Evolutionary conservation across 2,888 invertebrate genomes (phyloP), one percentile per base, ranked within the genome.

Genomic region (Ichneumoninae sp.): DNA sequence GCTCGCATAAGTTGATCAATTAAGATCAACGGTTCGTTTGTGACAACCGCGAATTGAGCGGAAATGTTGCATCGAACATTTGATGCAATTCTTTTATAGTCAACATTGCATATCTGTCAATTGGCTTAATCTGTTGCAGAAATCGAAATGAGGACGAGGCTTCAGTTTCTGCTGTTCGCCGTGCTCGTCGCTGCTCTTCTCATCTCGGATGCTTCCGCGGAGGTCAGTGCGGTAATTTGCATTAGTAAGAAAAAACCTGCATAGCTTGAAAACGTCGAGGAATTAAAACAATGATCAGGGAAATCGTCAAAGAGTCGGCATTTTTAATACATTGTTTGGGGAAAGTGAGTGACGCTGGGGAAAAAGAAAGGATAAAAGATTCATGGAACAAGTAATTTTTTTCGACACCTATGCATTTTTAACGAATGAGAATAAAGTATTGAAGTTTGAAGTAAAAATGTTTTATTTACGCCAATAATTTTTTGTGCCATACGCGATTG

Each of bases 81-180:
- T 33, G 13, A 19, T 6, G 40, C 8, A 68, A 47, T 77, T 69
- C 16, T 54, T 19, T n/a, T 50, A 47, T 33, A 26, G 6, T 33
- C 13, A 57, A 44, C 16, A 60, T 36, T 60, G 6, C 5, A n/a
- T 60, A 30, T 50, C 44, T 52, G 16, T 5, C 16, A 77, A 69
- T 65, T 74, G 4, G 3, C 40, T 70, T 54, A 33, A 40, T 65
- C 36, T 22, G 13, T 50, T 65, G 13, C 84, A 90, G 89, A 86
- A 76, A 86, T 89, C 82, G 88, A 83, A 87, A 92, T 92, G 93
- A 75, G 88, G 88, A 85, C 85, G 89, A 93, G 91, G 88, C 86
- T 92, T 82, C 90, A 92, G 79, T 84, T 92, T 84, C 87, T 94
- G 74, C 85, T 93, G 71, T 81, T 92, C 68, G 91, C 90, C 70